Percentiles rank a stretch among this genome's conserved stretches.
Evolutionary conservation across 2,888 invertebrate genomes (phyloP).

Genomic region (Gisinianus flammeolus): DNA sequence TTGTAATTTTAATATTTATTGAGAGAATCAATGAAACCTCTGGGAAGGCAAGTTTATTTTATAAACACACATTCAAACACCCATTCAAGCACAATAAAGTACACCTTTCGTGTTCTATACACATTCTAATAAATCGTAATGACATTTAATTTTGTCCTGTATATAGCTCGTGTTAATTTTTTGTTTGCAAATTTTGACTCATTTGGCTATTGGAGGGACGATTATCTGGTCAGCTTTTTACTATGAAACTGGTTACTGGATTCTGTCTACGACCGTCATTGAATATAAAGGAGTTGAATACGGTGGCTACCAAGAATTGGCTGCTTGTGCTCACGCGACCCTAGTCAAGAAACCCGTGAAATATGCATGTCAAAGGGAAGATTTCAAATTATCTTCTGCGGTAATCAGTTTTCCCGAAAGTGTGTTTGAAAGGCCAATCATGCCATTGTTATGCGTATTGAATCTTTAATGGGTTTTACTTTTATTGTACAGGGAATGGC

Average conservation of each 20-base stretch:
- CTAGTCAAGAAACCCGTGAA: neutral
- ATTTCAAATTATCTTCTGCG: neutral
- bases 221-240: neutral
- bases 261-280: neutral
- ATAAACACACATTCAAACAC: too few relatives aligned
- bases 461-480: neutral
- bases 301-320: conserved; percentile 7
- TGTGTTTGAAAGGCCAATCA: neutral
- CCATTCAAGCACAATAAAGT: too few relatives aligned
- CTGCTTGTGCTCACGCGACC: neutral
- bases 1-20: neutral
- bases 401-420: neutral
- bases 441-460: too few relatives aligned
- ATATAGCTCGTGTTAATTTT: neutral
- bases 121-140: neutral
- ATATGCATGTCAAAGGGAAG: neutral
- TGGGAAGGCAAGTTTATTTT: neutral
- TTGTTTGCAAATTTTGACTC: neutral
- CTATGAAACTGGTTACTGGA: conserved; percentile 1
- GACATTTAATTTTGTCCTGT: neutral
- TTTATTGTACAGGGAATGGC: neutral
- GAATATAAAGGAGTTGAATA: neutral
- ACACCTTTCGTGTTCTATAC: too few relatives aligned
- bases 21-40: neutral
- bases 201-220: neutral